These are phyloP conservation scores for Rugalucina vietnamica DNA, from an alignment of 2,888 invertebrate genomes.

Conservation along the genomic window DNA sequence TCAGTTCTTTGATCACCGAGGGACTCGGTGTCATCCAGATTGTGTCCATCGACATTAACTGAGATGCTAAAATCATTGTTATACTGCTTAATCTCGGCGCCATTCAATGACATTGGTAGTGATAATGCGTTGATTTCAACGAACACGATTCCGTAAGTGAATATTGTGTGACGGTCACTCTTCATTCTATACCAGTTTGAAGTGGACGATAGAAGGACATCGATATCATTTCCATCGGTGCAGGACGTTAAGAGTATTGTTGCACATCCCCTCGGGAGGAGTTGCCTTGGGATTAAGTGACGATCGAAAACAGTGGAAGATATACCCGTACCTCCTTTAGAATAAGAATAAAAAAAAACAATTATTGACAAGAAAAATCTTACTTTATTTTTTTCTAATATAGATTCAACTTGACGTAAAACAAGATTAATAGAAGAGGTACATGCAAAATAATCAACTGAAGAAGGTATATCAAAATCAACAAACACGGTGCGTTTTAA, in stretches of 20 bases:
- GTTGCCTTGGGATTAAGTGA: neutral
- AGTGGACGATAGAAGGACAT: conserved; percentile 33
- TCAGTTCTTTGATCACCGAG: neutral
- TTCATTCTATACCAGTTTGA: conserved; percentile 29
- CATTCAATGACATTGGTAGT: conserved; percentile 28
- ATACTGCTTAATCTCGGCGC: neutral
- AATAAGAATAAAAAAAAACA: too few species aligned
- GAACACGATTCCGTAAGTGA: conserved; percentile 32
- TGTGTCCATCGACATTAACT: neutral
- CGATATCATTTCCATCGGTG: conserved; percentile 29
- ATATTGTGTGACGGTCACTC: neutral
- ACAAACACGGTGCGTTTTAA: too few species aligned
- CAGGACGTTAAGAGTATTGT: conserved; percentile 37
- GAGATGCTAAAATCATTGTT: neutral
- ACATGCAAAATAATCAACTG: too few species aligned
- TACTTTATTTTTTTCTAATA: too few species aligned
- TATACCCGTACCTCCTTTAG: too few species aligned
- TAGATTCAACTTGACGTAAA: too few species aligned
- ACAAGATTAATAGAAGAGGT: too few species aligned
- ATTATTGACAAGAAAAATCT: too few species aligned
- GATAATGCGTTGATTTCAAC: conserved; percentile 23
- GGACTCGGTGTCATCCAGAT: neutral
- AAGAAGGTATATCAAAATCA: too few species aligned
- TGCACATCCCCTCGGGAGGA: conserved; percentile 45
- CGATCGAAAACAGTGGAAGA: conserved; percentile 26